phyloP scores from a whole-genome alignment of 2,113 vertebrate genomes.

The Malurus cyaneus region DNA sequence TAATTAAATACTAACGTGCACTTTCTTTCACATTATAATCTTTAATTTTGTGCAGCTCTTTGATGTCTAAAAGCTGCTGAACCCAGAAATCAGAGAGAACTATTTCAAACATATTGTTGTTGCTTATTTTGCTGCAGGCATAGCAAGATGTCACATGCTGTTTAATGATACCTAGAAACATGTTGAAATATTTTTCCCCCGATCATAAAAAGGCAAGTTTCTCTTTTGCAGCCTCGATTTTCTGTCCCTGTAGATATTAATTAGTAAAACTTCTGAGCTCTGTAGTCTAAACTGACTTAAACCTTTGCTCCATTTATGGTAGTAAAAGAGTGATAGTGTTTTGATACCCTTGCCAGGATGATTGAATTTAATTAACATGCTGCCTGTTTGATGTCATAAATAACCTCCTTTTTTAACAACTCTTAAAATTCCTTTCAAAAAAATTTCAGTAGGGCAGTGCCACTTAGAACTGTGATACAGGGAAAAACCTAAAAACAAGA shows the following conservation, averaged over 20 bases:
- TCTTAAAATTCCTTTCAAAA: neutral
- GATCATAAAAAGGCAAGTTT: neutral
- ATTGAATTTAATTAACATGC: neutral
- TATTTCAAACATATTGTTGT: neutral
- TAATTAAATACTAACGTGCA: neutral
- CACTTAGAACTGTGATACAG: neutral
- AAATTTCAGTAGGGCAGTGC: neutral
- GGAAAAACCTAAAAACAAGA: fast-evolving
- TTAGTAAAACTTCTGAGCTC: constrained; percentile 4
- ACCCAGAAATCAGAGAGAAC: neutral
- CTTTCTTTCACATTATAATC: neutral
- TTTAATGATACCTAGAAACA: neutral
- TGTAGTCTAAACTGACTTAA: neutral
- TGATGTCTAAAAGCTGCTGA: neutral
- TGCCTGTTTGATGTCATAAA: neutral
- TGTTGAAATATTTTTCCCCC: neutral
- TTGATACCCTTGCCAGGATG: neutral
- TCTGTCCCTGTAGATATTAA: neutral
- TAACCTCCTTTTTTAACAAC: neutral
- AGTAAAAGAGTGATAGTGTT: neutral
- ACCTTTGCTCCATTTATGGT: neutral
- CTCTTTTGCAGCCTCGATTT: neutral
- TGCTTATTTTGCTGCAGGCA: neutral
- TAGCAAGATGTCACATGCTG: neutral
- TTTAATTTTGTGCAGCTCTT: neutral